phyloP scores from a whole-genome alignment of 2,888 invertebrate species.

The Oegoconia quadripuncta region DNA sequence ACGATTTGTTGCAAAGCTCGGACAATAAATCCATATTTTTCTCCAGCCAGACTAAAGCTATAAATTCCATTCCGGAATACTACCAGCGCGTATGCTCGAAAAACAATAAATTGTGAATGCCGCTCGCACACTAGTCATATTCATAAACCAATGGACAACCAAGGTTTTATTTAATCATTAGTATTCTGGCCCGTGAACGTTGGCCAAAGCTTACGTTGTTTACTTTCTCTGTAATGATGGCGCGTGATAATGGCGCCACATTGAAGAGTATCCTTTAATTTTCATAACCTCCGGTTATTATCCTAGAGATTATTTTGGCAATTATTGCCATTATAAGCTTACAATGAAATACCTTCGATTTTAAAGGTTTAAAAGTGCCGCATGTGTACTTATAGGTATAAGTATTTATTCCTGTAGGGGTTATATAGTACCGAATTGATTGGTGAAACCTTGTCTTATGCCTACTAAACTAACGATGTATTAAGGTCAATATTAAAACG shows the following conservation, averaged over 20 bases:
- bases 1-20: conserved; percentile 50
- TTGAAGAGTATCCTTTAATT: background rate
- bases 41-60: conserved; percentile 52
- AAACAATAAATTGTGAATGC: conserved; percentile 64
- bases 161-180: conserved; percentile 42
- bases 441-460: too few species aligned
- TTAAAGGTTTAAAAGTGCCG: too few species aligned
- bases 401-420: too few species aligned
- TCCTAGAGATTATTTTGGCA: background rate
- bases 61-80: conserved; percentile 58
- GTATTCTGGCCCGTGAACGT: conserved; percentile 5
- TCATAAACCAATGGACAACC: conserved; percentile 35
- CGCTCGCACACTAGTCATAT: conserved; percentile 45
- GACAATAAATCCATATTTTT: conserved; percentile 65
- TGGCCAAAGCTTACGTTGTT: background rate
- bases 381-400: too few species aligned
- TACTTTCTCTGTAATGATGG: background rate
- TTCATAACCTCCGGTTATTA: background rate
- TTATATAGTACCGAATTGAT: too few species aligned
- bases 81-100: conserved; percentile 53
- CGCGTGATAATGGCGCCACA: background rate
- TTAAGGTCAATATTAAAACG: too few species aligned
- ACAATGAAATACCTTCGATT: too few species aligned
- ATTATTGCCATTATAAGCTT: too few species aligned
- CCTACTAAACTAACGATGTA: too few species aligned